Evolutionary conservation across 2,113 vertebrate genomes (phyloP).

Genomic region (Ceyx margarethae): DNA sequence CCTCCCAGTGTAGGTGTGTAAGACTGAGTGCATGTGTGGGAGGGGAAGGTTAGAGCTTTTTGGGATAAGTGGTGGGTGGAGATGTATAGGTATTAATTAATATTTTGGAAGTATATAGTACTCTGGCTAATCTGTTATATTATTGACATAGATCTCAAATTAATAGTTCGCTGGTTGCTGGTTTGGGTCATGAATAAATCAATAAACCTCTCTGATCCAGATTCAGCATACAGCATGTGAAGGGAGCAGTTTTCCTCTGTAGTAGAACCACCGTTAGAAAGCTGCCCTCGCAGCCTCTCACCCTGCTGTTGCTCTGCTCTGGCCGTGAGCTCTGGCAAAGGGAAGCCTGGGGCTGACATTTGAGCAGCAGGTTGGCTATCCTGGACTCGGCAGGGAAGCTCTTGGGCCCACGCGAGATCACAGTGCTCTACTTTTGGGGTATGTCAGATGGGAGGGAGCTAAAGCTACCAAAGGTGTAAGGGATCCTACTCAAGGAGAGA

Average conservation of each 20-base stretch:
- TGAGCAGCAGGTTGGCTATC: background rate
- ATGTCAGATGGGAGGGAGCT: background rate
- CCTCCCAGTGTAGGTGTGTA: background rate
- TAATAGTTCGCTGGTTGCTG: background rate
- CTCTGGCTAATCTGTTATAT: fast-evolving
- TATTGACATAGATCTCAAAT: background rate
- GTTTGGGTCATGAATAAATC: background rate
- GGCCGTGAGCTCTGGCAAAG: background rate
- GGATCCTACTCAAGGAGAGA: background rate
- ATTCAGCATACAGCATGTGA: fast-evolving
- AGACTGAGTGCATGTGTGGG: fast-evolving
- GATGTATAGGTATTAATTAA: background rate
- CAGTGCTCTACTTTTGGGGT: background rate
- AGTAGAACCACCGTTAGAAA: background rate
- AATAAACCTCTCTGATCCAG: no score
- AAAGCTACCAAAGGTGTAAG: background rate
- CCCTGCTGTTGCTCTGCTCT: background rate
- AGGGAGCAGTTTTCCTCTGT: background rate
- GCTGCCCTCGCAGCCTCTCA: fast-evolving
- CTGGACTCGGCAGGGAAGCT: background rate
- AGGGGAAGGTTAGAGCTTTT: background rate
- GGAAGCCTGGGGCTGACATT: background rate
- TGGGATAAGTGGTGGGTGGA: background rate
- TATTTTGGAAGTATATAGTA: background rate
- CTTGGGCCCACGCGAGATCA: background rate